These are phyloP conservation scores for Galemys pyrenaicus DNA, from an alignment of 2,113 vertebrate genomes.

Conservation along the genomic window DNA sequence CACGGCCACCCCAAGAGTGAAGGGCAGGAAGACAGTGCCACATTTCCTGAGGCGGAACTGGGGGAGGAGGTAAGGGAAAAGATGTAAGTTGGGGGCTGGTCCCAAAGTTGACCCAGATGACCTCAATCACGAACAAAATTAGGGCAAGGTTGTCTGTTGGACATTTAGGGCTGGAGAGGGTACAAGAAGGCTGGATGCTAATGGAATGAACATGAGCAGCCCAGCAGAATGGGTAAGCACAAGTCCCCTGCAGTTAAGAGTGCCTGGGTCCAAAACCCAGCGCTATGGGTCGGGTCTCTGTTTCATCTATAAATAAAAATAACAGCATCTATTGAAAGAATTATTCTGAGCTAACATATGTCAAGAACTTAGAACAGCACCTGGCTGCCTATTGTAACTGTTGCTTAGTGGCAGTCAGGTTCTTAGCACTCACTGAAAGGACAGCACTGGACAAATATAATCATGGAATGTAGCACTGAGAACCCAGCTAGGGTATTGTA, in stretches of 20 bases:
- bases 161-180: not conserved
- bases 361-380: conserved; percentile 35
- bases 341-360: conserved; percentile 3
- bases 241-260: not conserved
- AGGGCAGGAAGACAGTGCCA: not conserved
- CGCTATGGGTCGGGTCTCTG: not conserved
- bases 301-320: not conserved
- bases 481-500: conserved; percentile 44
- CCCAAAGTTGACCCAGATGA: not conserved
- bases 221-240: not conserved
- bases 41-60: not conserved
- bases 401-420: not conserved
- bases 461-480: not conserved
- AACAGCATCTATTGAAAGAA: not conserved
- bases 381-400: conserved; percentile 53
- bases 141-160: not conserved
- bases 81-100: not conserved
- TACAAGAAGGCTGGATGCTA: not conserved
- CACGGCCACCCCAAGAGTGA: not conserved
- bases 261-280: not conserved
- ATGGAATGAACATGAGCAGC: not conserved
- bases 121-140: not conserved
- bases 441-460: conserved; percentile 17
- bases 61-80: not conserved
- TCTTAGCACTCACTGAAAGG: conserved; percentile 18